Evolutionary conservation across 2,888 invertebrate genomes (phyloP).

Genomic region (Brenthis hecate): DNA sequence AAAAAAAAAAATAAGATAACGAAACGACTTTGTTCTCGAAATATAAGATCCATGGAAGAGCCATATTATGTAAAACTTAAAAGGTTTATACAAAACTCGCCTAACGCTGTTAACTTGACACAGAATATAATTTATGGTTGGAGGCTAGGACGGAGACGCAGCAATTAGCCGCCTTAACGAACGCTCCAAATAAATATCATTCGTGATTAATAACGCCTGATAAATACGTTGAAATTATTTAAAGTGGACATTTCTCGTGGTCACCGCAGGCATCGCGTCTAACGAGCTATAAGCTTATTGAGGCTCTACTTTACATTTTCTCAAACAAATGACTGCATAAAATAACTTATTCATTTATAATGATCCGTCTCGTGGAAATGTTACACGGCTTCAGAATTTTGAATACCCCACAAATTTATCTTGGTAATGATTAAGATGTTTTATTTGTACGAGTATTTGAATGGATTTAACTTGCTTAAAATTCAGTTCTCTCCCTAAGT

Average conservation of each 20-base stretch:
- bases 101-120: conserved; percentile 47
- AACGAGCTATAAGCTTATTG: background rate
- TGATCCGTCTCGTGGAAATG: too few relatives aligned
- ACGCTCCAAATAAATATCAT: conserved; percentile 79
- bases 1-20: too few relatives aligned
- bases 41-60: too few relatives aligned
- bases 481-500: too few relatives aligned
- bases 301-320: background rate
- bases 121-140: conserved; percentile 72
- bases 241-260: conserved; percentile 44
- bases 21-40: too few relatives aligned
- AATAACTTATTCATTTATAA: background rate
- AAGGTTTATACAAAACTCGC: conserved; percentile 31
- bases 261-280: conserved; percentile 12
- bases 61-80: too few relatives aligned
- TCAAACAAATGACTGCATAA: background rate
- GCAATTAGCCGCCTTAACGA: conserved; percentile 80
- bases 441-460: too few relatives aligned
- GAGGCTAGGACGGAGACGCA: conserved; percentile 68
- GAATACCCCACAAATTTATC: background rate
- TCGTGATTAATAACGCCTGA: conserved; percentile 73
- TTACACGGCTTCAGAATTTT: background rate
- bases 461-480: too few relatives aligned
- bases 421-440: too few relatives aligned
- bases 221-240: conserved; percentile 70